Evolutionary conservation across 2,113 vertebrate species (phyloP).

Genomic region (Chauna torquata): DNA sequence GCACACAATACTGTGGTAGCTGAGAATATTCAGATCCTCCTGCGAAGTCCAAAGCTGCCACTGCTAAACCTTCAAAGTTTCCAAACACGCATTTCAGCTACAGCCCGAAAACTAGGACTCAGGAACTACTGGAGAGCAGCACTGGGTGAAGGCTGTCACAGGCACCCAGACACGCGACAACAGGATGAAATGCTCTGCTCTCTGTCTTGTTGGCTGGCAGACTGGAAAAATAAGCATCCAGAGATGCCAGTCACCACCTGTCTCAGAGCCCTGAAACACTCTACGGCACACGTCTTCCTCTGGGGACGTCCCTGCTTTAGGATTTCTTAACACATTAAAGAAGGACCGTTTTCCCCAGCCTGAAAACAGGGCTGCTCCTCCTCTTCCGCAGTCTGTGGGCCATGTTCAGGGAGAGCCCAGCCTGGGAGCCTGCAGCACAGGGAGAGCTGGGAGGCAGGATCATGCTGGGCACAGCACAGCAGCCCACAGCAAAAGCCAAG

Average conservation of each 20-base stretch:
- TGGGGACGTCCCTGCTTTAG: accelerated
- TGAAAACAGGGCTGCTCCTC: background rate
- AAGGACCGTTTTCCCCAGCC: background rate
- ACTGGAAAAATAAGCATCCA: background rate
- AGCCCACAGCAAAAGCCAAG: background rate
- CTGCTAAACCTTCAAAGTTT: background rate
- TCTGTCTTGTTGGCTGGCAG: background rate
- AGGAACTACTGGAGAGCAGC: background rate
- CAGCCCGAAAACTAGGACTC: background rate
- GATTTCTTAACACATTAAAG: background rate
- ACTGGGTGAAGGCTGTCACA: background rate
- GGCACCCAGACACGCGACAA: background rate
- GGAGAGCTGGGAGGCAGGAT: background rate
- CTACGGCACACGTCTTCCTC: accelerated
- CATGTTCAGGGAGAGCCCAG: background rate
- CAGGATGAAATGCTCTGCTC: background rate
- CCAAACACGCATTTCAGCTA: background rate
- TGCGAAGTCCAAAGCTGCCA: background rate
- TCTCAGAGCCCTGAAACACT: background rate
- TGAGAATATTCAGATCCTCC: background rate
- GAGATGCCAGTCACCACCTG: background rate
- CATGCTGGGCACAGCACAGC: background rate
- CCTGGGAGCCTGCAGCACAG: background rate
- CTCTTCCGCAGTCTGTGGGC: background rate
- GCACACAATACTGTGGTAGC: background rate